A percentile compares a stretch with the other conserved stretches of the same genome.
Evolutionary conservation across 2,113 vertebrate species (phyloP).

Genomic region (Prunella himalayana): DNA sequence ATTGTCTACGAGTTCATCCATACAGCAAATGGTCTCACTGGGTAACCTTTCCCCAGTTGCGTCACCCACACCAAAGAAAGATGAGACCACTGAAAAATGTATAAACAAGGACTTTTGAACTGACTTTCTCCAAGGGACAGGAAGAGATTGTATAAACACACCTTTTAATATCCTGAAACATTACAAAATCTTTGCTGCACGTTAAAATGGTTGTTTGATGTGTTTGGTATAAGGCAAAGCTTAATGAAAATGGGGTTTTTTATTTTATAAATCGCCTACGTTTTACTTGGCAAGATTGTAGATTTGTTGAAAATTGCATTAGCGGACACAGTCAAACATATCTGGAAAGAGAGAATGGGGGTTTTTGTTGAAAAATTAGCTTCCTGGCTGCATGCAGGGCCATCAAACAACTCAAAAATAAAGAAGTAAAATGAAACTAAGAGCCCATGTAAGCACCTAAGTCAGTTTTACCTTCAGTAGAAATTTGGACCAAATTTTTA

Average conservation of each 20-base stretch:
- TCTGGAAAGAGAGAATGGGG: neutral
- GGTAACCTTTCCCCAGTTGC: conserved; percentile 59
- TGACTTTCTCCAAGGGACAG: neutral
- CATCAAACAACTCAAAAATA: neutral
- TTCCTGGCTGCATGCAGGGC: neutral
- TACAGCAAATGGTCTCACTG: conserved; percentile 64
- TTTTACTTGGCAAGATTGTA: neutral
- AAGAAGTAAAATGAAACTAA: neutral
- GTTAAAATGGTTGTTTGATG: neutral
- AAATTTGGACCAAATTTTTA: neutral
- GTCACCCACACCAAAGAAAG: conserved; percentile 66
- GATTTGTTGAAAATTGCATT: neutral
- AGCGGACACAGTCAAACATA: neutral
- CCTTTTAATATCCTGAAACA: neutral
- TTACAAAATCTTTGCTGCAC: neutral
- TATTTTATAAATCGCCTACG: neutral
- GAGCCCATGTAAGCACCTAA: neutral
- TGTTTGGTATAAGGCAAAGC: neutral
- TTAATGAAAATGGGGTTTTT: neutral
- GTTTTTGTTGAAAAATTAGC: neutral
- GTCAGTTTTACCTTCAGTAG: neutral
- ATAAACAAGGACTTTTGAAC: conserved; percentile 48
- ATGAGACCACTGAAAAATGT: conserved; percentile 52
- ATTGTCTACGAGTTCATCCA: conserved; percentile 70
- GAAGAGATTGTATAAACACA: conserved; percentile 9